Evolutionary conservation across 2,113 vertebrate species (phyloP), one percentile per base, ranked within the genome.

Genomic region (Lota lota): DNA sequence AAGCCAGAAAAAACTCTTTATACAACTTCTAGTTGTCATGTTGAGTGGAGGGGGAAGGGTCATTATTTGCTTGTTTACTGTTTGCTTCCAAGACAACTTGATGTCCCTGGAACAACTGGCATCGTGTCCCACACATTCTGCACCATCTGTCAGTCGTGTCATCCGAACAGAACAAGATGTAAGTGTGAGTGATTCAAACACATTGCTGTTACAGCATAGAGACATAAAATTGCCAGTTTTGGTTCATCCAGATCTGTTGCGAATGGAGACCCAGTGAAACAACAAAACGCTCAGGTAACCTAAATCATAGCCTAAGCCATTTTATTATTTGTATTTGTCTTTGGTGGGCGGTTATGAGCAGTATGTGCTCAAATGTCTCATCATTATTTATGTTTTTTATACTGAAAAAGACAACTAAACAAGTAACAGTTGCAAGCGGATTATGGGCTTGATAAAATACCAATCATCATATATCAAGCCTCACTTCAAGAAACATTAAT

Each of bases 111-210:
- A 82, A 74, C 74, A 85, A 82, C 83, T 88, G 84, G 81, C 83
- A 68, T 79, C 70, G 59, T 84, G 77, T 87, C 87, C 85, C 82
- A 88, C 86, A 83, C 84, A 79, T 81, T 85, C 63, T 1, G 65
- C 80, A 81, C 83, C 88, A 85, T 89, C 85, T 90, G 88, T 83
- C 79, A 82, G 65, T 68, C 59, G 69, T 83, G 85, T 88, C 86
- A 88, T 68, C 60, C 15, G 78, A 78, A 83, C 77, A 79, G 86
- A 71, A 85, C 84, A 69, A 81, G 72, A 87, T 84, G 81, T 83
- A 86, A 83, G 83, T 81, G 86, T 81, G 77, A 79, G 73, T 85
- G 87, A 88, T 80, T 87, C 83, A 74, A 79, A 84, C 14, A 67
- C 75, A 71, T 40, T 63, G 65, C 79, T 79, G 74, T 51, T 79